phyloP scores from a whole-genome alignment of 1,140 invertebrate genomes.

The Spodoptera litura region DNA sequence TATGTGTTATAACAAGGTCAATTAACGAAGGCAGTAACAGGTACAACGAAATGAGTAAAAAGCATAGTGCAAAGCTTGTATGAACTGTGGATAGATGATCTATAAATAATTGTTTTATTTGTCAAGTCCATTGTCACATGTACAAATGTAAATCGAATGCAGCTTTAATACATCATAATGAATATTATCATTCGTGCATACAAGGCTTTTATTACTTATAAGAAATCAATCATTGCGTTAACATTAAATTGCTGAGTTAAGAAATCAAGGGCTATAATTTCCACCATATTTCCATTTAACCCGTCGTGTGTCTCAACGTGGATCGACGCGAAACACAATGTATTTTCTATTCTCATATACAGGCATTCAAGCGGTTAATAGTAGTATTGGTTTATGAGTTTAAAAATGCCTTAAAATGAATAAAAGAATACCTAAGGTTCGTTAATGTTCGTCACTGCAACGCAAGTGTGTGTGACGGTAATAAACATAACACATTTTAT shows the following conservation, averaged over 20 bases:
- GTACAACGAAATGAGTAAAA: constrained; percentile 54
- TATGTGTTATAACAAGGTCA: constrained; percentile 25
- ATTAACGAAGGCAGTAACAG: constrained; percentile 36
- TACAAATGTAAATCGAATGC: constrained; percentile 33
- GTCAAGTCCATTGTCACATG: not conserved
- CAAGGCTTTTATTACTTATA: constrained; percentile 36
- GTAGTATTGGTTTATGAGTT: constrained; percentile 24
- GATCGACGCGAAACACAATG: too few species aligned
- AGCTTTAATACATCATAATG: constrained; percentile 27
- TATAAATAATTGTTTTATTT: not conserved
- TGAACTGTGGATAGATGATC: constrained; percentile 27
- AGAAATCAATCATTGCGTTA: constrained; percentile 40
- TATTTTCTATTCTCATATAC: too few species aligned
- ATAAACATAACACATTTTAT: constrained; percentile 65
- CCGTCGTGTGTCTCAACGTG: too few species aligned
- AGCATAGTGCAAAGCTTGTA: constrained; percentile 42
- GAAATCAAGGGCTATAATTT: constrained; percentile 27
- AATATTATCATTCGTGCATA: constrained; percentile 41
- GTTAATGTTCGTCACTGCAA: constrained; percentile 58
- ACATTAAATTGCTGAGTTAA: constrained; percentile 36
- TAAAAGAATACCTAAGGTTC: constrained; percentile 57
- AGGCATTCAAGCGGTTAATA: not conserved
- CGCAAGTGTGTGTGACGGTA: constrained; percentile 57
- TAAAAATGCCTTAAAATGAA: constrained; percentile 71
- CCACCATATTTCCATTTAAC: not conserved